A percentile compares a stretch with the other conserved stretches of the same genome.
phyloP scores from a whole-genome alignment of 2,113 vertebrate species.

The Phocoena phocoena region DNA sequence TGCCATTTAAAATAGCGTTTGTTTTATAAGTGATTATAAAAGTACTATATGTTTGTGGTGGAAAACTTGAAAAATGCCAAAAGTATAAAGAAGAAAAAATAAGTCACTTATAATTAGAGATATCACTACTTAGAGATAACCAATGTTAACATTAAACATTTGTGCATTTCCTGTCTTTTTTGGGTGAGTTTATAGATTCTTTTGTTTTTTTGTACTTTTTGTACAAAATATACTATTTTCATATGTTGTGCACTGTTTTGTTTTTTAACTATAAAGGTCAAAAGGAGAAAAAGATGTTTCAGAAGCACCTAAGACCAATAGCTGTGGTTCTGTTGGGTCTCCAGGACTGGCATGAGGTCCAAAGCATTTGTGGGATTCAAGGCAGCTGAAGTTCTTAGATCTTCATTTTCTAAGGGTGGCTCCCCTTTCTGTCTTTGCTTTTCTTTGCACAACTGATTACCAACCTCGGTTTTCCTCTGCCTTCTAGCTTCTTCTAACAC shows the following conservation, averaged over 20 bases:
- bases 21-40: slow-evolving; percentile 63
- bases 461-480: not conserved
- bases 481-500: not conserved
- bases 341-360: not conserved
- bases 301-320: not conserved
- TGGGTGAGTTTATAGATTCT: not conserved
- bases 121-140: slow-evolving; percentile 34
- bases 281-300: not conserved
- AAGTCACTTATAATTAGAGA: not conserved
- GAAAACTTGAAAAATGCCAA: slow-evolving; percentile 62
- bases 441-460: not conserved
- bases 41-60: slow-evolving; percentile 45
- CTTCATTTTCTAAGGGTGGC: not conserved
- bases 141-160: slow-evolving; percentile 34
- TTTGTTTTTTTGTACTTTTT: not conserved
- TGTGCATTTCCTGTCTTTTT: not conserved
- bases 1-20: slow-evolving; percentile 65
- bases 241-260: not conserved
- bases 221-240: not conserved
- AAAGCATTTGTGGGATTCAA: not conserved
- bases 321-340: not conserved
- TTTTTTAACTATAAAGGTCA: not conserved
- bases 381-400: not conserved
- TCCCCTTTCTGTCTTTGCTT: not conserved
- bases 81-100: slow-evolving; percentile 43